phyloP scores from a whole-genome alignment of 2,888 invertebrate genomes.

The Ichneumoninae sp. region DNA sequence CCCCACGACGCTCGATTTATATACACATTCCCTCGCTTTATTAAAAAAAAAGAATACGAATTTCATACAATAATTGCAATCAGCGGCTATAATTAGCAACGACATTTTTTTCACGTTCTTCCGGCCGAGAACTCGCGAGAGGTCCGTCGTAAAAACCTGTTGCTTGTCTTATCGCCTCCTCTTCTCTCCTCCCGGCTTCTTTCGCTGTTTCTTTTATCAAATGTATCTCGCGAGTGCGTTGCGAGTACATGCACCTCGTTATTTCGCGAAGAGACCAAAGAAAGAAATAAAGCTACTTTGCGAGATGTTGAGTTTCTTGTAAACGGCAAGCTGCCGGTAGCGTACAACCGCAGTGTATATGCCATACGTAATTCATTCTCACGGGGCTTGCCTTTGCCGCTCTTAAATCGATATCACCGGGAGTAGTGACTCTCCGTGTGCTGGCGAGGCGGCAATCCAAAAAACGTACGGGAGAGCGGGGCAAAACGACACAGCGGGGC shows the following conservation, averaged over 20 bases:
- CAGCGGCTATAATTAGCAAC: conserved; percentile 32
- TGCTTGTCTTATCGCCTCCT: conserved; percentile 20
- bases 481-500: no score
- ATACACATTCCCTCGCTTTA: no score
- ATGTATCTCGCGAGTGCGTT: conserved; percentile 45
- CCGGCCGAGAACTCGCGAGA: not conserved
- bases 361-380: conserved; percentile 66
- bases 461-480: conserved; percentile 6
- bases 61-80: conserved; percentile 2
- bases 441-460: not conserved
- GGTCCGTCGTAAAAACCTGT: conserved; percentile 32
- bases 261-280: conserved; percentile 53
- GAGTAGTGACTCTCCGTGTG: not conserved
- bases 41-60: not conserved
- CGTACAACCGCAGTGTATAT: conserved; percentile 35
- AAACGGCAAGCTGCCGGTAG: conserved; percentile 59
- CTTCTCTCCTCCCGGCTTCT: not conserved
- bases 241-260: conserved; percentile 60
- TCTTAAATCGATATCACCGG: conserved; percentile 53
- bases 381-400: conserved; percentile 62
- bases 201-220: conserved; percentile 37
- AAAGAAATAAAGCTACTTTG: conserved; percentile 27
- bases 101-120: conserved; percentile 3
- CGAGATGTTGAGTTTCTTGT: conserved; percentile 50
- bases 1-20: no score